Conservation (phyloP, 1,140 invertebrate species). For the Luehdorfia chinensis region DNA sequence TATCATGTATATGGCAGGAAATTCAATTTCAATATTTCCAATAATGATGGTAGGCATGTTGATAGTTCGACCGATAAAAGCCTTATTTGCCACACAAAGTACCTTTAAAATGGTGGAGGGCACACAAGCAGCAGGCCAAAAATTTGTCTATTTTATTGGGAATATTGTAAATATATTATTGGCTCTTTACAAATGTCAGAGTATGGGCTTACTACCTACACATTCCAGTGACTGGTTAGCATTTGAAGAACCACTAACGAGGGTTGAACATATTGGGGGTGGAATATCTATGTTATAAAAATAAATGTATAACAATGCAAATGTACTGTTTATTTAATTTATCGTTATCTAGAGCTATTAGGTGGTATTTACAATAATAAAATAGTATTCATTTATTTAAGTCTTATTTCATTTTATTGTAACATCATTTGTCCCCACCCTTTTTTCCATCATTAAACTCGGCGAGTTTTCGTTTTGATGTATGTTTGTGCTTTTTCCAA, state of each 20-base stretch:
- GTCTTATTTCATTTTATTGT: constrained; percentile 29
- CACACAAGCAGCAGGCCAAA: constrained; percentile 92
- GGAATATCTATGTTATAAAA: constrained; percentile 82
- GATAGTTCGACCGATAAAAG: constrained; percentile 96
- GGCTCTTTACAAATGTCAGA: constrained; percentile 98
- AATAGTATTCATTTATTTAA: constrained; percentile 32
- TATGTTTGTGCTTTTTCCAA: constrained; percentile 82
- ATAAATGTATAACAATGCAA: constrained; percentile 29
- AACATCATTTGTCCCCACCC: constrained; percentile 20
- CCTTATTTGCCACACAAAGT: constrained; percentile 92
- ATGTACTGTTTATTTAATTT: constrained; percentile 48
- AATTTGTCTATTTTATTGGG: constrained; percentile 96
- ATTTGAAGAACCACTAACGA: constrained; percentile 94
- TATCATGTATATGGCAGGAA: constrained; percentile 99
- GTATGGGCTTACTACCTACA: constrained; percentile 98
- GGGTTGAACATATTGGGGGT: constrained; percentile 92
- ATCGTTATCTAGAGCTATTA: constrained; percentile 37
- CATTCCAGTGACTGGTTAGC: constrained; percentile 99
- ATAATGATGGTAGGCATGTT: constrained; percentile 99
- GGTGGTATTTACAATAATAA: constrained; percentile 57
- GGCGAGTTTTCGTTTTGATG: constrained; percentile 80
- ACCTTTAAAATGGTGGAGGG: constrained; percentile 98
- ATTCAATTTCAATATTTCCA: constrained; percentile 99
- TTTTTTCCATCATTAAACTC: constrained; percentile 71
- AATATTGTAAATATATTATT: constrained; percentile 95